Percentiles rank a stretch among this genome's conserved stretches.
Evolutionary conservation across 2,888 invertebrate genomes (phyloP).

Genomic region (Gastrophysa polygoni): DNA sequence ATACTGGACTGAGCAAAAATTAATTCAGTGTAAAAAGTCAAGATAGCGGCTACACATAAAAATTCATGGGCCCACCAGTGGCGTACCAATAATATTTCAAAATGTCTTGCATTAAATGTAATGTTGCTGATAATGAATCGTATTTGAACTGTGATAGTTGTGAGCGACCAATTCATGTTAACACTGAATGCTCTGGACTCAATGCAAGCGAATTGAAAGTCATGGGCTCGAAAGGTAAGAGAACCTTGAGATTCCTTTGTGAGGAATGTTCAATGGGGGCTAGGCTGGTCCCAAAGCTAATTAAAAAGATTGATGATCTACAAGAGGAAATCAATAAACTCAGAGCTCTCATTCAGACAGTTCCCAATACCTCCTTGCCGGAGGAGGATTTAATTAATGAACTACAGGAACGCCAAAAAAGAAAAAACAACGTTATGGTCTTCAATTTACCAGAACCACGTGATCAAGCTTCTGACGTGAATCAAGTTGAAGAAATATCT

Average conservation of each 20-base stretch:
- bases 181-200: slow-evolving; percentile 1
- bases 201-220: slow-evolving; percentile 3
- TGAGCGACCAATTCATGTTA: slow-evolving; percentile 2
- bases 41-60: not conserved
- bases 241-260: not conserved
- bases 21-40: not conserved
- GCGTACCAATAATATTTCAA: not conserved
- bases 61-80: not conserved
- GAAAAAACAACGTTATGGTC: slow-evolving; percentile 6
- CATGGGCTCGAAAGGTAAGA: not conserved
- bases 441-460: not conserved
- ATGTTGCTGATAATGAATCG: not conserved
- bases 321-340: slow-evolving; percentile 1
- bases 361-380: not conserved
- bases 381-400: not conserved
- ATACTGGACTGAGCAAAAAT: not conserved
- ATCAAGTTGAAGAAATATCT: not conserved
- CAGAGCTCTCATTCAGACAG: not conserved
- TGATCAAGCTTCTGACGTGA: not conserved
- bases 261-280: not conserved
- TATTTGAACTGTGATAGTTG: slow-evolving; percentile 2
- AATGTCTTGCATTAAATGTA: not conserved
- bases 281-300: not conserved
- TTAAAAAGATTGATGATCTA: slow-evolving; percentile 8
- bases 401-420: not conserved